Conservation (phyloP, 1,140 invertebrate genomes). For the Halesus radiatus region DNA sequence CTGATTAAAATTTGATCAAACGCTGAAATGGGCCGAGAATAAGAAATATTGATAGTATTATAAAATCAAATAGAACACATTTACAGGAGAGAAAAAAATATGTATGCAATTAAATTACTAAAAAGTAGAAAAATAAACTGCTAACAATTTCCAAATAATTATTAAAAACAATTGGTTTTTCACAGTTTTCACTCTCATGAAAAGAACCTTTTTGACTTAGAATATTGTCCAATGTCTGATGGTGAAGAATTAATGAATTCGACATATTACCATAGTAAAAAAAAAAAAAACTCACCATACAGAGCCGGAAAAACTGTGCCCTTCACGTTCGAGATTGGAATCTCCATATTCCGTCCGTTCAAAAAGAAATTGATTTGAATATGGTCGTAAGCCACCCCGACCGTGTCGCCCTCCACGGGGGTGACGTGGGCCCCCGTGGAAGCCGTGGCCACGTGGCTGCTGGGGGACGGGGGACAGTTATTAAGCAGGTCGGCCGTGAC, state of each 20-base stretch:
- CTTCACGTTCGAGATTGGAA: slow-evolving; percentile 89
- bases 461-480: slow-evolving; percentile 46
- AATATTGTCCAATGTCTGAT: slow-evolving; percentile 28
- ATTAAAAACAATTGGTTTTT: no score
- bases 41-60: no score
- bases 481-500: slow-evolving; percentile 59
- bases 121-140: no score
- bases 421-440: slow-evolving; percentile 58
- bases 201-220: no score
- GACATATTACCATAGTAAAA: not conserved
- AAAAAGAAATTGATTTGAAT: slow-evolving; percentile 96
- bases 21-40: no score
- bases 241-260: not conserved
- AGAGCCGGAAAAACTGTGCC: slow-evolving; percentile 93
- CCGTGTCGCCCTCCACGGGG: slow-evolving; percentile 93
- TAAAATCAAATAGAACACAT: no score
- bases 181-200: no score
- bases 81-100: no score
- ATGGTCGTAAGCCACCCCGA: slow-evolving; percentile 97
- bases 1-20: no score
- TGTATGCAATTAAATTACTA: no score
- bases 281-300: slow-evolving; percentile 78
- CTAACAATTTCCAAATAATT: no score
- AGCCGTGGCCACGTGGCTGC: slow-evolving; percentile 59
- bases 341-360: slow-evolving; percentile 90